A percentile compares a stretch with the other conserved stretches of the same genome.
Evolutionary conservation across 2,113 vertebrate species (phyloP).

Genomic region (Coregonus clupeaformis): DNA sequence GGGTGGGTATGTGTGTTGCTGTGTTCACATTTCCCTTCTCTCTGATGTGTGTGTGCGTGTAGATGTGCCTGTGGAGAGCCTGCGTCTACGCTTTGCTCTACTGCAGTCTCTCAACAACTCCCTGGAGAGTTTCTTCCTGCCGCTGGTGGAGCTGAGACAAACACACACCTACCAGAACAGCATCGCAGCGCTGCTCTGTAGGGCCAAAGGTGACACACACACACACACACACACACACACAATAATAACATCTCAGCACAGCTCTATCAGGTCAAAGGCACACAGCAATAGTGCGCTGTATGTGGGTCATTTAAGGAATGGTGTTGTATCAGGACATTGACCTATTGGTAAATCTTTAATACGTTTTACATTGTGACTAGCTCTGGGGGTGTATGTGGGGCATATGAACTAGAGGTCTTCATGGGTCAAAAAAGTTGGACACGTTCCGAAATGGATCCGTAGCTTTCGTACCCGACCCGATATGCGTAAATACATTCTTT

Average conservation of each 20-base stretch:
- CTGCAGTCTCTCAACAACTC: conserved; percentile 96
- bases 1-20: background rate
- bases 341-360: background rate
- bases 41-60: background rate
- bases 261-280: background rate
- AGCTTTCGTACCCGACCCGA: too few relatives aligned
- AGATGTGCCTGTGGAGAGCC: conserved; percentile 90
- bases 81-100: conserved; percentile 91
- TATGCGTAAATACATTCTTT: too few relatives aligned
- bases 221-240: conserved; percentile 45
- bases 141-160: conserved; percentile 91
- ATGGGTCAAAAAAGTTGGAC: too few relatives aligned
- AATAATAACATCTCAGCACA: background rate
- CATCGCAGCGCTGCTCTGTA: conserved; percentile 85
- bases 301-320: background rate
- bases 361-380: background rate
- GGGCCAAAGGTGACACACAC: conserved; percentile 86
- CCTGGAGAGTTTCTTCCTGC: conserved; percentile 93
- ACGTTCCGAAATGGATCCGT: too few relatives aligned
- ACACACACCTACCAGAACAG: conserved; percentile 84
- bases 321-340: background rate
- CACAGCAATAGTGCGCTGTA: background rate
- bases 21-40: background rate
- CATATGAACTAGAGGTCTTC: background rate
- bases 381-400: background rate